Percentiles rank a stretch among this genome's conserved stretches.
These are phyloP conservation scores for Bombyx mandarina DNA, from an alignment of 1,140 invertebrate species.

Conservation along the genomic window DNA sequence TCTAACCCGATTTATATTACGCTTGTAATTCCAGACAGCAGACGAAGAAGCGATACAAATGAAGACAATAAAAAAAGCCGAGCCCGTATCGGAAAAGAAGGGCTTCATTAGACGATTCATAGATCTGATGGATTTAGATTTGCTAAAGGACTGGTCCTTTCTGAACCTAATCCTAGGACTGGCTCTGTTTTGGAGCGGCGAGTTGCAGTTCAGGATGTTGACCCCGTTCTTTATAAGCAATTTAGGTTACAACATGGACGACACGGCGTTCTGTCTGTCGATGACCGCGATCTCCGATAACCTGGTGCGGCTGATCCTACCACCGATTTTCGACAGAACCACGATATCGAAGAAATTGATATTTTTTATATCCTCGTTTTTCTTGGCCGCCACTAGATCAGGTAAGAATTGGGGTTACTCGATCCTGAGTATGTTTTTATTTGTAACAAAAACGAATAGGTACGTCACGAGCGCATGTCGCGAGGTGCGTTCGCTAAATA, in stretches of 20 bases:
- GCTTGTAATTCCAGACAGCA: slow-evolving; percentile 36
- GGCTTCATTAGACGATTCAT: slow-evolving; percentile 71
- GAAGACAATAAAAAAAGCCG: slow-evolving; percentile 54
- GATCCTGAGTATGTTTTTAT: too few relatives aligned
- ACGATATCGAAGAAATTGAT: slow-evolving; percentile 77
- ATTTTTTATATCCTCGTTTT: slow-evolving; percentile 77
- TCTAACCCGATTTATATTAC: neutral
- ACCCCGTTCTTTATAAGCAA: slow-evolving; percentile 80
- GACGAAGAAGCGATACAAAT: slow-evolving; percentile 65
- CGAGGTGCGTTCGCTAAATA: neutral
- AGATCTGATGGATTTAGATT: slow-evolving; percentile 74
- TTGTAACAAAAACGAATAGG: too few relatives aligned
- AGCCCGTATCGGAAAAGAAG: slow-evolving; percentile 51
- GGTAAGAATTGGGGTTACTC: slow-evolving; percentile 63
- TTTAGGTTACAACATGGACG: slow-evolving; percentile 75
- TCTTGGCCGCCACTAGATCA: slow-evolving; percentile 78
- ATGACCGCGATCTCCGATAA: slow-evolving; percentile 82
- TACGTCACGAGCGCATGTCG: neutral
- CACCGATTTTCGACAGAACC: slow-evolving; percentile 79
- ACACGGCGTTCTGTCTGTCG: slow-evolving; percentile 79
- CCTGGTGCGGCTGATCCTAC: slow-evolving; percentile 77
- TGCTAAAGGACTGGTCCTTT: slow-evolving; percentile 77
- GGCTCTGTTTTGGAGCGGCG: slow-evolving; percentile 80
- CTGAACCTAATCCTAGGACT: slow-evolving; percentile 79
- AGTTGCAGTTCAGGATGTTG: slow-evolving; percentile 82